Evolutionary conservation across 2,888 invertebrate species (phyloP).

Genomic region (Cryptocheilus praepositus): DNA sequence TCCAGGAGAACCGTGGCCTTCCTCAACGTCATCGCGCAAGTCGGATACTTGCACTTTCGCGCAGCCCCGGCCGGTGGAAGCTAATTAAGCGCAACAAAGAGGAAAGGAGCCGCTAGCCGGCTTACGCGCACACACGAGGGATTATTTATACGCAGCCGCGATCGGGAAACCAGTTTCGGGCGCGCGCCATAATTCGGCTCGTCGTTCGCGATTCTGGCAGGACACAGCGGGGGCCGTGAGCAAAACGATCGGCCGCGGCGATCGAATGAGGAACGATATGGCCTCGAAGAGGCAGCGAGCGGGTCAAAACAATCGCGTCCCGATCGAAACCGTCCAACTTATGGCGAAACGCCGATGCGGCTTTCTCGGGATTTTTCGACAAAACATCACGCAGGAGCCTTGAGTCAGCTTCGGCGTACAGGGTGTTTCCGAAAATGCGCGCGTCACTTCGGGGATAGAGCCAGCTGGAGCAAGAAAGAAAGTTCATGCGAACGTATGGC

Average conservation of each 20-base stretch:
- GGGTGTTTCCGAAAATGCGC: too few relatives aligned
- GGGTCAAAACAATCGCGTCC: slow-evolving; percentile 23
- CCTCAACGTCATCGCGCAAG: slow-evolving; percentile 31
- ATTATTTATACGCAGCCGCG: slow-evolving; percentile 35
- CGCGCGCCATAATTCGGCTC: slow-evolving; percentile 39
- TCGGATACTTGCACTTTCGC: slow-evolving; percentile 30
- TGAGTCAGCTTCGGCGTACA: too few relatives aligned
- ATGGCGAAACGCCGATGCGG: too few relatives aligned
- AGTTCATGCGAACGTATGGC: too few relatives aligned
- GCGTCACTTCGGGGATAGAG: too few relatives aligned
- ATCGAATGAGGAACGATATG: neutral
- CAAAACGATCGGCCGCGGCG: slow-evolving; percentile 7
- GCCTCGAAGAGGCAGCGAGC: slow-evolving; percentile 12
- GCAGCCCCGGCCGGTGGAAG: slow-evolving; percentile 29
- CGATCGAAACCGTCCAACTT: too few relatives aligned
- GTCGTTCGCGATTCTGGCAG: slow-evolving; percentile 16
- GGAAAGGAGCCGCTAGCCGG: slow-evolving; percentile 31
- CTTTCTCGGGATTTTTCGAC: too few relatives aligned
- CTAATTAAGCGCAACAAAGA: slow-evolving; percentile 52
- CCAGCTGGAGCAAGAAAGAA: too few relatives aligned
- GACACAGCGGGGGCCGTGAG: too few relatives aligned
- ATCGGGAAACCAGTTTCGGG: slow-evolving; percentile 49
- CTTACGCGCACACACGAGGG: slow-evolving; percentile 23
- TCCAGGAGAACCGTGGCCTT: slow-evolving; percentile 33
- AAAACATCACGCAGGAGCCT: too few relatives aligned